Evolutionary conservation across 2,888 invertebrate genomes (phyloP).

Genomic region (Eupithecia dodoneata): DNA sequence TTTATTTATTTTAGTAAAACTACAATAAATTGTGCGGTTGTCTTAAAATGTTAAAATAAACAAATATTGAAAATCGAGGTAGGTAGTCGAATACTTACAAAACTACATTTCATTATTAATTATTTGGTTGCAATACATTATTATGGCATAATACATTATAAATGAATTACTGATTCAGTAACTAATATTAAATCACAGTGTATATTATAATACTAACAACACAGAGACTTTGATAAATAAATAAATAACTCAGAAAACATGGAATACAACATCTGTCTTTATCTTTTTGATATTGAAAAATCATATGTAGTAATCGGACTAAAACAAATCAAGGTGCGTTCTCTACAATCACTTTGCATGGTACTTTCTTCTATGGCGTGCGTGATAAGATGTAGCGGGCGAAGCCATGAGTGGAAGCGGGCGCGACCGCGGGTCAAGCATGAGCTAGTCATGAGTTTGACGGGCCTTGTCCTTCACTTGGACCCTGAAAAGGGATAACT

Average conservation of each 20-base stretch:
- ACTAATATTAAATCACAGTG: conserved; percentile 7
- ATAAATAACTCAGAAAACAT: neutral
- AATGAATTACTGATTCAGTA: neutral
- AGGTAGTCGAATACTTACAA: neutral
- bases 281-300: neutral
- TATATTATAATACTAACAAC: neutral
- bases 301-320: neutral
- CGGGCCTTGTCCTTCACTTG: conserved; percentile 11
- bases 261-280: neutral
- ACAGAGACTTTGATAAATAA: neutral
- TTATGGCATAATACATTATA: neutral
- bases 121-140: neutral
- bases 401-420: neutral
- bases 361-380: neutral
- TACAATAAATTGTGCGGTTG: conserved; percentile 1
- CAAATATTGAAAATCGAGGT: neutral
- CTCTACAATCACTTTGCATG: neutral
- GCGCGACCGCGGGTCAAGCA: neutral
- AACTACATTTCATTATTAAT: neutral
- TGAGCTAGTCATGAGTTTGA: conserved; percentile 2
- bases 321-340: neutral
- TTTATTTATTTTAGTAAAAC: neutral
- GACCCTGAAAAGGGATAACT: conserved; percentile 17
- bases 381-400: neutral
- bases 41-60: conserved; percentile 4